phyloP scores from a whole-genome alignment of 2,888 invertebrate genomes.

The Pandemis heparana region DNA sequence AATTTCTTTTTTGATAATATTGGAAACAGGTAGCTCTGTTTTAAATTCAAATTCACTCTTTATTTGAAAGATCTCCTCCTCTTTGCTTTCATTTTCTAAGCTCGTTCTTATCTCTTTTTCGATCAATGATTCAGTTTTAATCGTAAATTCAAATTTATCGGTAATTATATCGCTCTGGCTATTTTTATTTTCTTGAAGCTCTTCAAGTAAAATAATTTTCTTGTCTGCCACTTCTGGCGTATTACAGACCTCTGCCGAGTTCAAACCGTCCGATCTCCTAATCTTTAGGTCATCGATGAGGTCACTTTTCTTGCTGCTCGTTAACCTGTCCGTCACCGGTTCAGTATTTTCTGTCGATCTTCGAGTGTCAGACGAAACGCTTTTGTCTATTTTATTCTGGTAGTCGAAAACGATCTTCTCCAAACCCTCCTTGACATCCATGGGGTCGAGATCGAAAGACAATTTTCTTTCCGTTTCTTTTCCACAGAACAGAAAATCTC shows the following conservation, averaged over 20 bases:
- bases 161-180: slow-evolving; percentile 50
- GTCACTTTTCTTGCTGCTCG: slow-evolving; percentile 17
- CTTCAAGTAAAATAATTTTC: slow-evolving; percentile 28
- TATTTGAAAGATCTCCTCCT: slow-evolving; percentile 47
- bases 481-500: slow-evolving; percentile 49
- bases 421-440: slow-evolving; percentile 51
- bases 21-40: slow-evolving; percentile 56
- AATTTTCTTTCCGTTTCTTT: slow-evolving; percentile 53
- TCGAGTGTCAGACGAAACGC: slow-evolving; percentile 29
- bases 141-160: slow-evolving; percentile 53
- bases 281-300: slow-evolving; percentile 20
- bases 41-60: slow-evolving; percentile 57
- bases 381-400: slow-evolving; percentile 51
- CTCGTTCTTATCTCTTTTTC: slow-evolving; percentile 57
- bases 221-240: slow-evolving; percentile 32
- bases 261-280: slow-evolving; percentile 18
- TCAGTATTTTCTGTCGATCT: slow-evolving; percentile 10
- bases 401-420: slow-evolving; percentile 55
- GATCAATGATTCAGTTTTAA: slow-evolving; percentile 59
- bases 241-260: slow-evolving; percentile 10
- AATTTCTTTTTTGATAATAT: slow-evolving; percentile 64
- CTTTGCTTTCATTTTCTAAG: slow-evolving; percentile 56
- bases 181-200: slow-evolving; percentile 36
- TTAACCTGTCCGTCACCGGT: slow-evolving; percentile 3
- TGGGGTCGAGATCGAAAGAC: slow-evolving; percentile 52